phyloP scores from a whole-genome alignment of 2,113 vertebrate genomes.

The Caloenas nicobarica region DNA sequence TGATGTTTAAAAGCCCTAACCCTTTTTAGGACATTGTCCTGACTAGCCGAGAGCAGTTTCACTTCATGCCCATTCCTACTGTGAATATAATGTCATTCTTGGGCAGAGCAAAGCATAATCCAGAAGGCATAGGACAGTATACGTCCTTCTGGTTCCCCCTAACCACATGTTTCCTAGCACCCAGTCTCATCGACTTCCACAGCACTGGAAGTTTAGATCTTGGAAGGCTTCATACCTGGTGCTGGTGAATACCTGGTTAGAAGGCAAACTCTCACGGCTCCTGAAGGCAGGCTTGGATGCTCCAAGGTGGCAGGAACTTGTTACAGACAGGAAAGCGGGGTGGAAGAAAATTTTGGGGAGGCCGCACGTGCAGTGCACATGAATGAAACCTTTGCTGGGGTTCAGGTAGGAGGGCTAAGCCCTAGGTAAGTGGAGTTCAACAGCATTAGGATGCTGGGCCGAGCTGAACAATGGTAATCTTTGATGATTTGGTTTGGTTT shows the following conservation, averaged over 20 bases:
- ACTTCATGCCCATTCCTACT: rapidly evolving
- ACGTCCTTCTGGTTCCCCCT: not conserved
- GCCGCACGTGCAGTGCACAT: not conserved
- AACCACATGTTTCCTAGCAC: not conserved
- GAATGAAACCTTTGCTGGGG: not conserved
- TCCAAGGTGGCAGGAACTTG: not conserved
- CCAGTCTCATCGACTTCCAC: not conserved
- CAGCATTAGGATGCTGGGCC: not conserved
- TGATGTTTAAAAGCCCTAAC: not conserved
- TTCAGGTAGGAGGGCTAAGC: not conserved
- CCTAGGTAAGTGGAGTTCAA: not conserved
- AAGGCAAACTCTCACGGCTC: not conserved
- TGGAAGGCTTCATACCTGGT: not conserved
- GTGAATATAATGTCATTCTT: not conserved
- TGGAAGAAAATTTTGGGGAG: not conserved
- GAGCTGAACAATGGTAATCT: not conserved
- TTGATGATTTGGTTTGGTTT: not conserved
- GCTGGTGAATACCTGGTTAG: not conserved
- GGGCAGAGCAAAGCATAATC: not conserved
- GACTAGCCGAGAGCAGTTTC: not conserved
- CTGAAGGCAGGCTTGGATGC: not conserved
- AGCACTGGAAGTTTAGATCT: not conserved
- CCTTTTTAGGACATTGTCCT: not conserved
- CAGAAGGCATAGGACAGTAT: rapidly evolving
- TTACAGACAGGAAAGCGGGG: not conserved